Percentiles rank a stretch among this genome's conserved stretches.
phyloP scores from a whole-genome alignment of 2,113 vertebrate species.

The Podarcis raffonei region DNA sequence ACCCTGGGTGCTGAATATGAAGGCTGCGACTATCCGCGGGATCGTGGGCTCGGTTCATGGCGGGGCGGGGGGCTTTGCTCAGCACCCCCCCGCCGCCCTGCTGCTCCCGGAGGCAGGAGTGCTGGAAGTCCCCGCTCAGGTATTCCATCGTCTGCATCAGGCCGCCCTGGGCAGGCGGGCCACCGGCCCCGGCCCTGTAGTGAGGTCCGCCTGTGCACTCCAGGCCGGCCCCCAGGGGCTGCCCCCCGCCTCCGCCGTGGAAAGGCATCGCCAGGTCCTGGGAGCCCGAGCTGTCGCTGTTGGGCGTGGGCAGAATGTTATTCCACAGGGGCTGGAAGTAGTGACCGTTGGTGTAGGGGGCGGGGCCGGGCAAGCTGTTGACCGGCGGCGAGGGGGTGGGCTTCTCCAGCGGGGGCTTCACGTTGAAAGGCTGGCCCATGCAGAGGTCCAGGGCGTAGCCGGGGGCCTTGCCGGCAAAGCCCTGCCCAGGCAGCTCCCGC shows the following conservation, averaged over 20 bases:
- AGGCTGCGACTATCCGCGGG: constrained; percentile 88
- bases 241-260: constrained; percentile 87
- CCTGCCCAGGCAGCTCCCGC: constrained; percentile 80
- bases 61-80: constrained; percentile 94
- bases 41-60: constrained; percentile 89
- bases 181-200: constrained; percentile 88
- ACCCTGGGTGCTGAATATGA: constrained; percentile 98
- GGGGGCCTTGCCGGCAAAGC: constrained; percentile 87
- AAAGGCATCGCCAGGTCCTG: constrained; percentile 95
- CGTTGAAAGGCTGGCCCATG: constrained; percentile 90
- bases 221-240: constrained; percentile 83
- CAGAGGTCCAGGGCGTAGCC: constrained; percentile 92
- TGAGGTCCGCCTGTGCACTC: constrained; percentile 91
- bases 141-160: constrained; percentile 98
- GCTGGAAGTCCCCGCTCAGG: constrained; percentile 95
- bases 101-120: constrained; percentile 97
- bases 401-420: constrained; percentile 93
- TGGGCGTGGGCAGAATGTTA: constrained; percentile 97
- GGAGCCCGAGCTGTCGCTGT: constrained; percentile 98
- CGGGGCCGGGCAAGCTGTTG: constrained; percentile 87
- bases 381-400: constrained; percentile 93
- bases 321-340: constrained; percentile 97
- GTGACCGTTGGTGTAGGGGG: constrained; percentile 93
- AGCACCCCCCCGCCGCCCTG: constrained; percentile 89
- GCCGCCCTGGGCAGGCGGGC: constrained; percentile 85